A percentile compares a stretch with the other conserved stretches of the same genome.
phyloP scores from a whole-genome alignment of 2,888 invertebrate species.

The Amphipoea oculea region DNA sequence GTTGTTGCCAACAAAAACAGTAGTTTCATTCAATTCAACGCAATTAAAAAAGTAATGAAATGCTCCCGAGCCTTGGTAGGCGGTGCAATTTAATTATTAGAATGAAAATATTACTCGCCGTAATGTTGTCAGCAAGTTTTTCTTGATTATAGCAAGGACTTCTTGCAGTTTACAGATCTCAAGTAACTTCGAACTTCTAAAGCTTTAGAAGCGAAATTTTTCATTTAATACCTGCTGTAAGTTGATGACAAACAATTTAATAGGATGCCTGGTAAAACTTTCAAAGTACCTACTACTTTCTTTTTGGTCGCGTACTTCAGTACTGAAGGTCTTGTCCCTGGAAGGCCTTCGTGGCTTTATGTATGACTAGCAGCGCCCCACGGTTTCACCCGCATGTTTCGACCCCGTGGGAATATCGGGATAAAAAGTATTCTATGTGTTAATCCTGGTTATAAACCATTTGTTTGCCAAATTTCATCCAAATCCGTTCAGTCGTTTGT shows the following conservation, averaged over 20 bases:
- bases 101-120: slow-evolving; percentile 29
- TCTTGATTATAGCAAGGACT: not conserved
- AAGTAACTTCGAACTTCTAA: slow-evolving; percentile 1
- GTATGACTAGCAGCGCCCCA: not conserved
- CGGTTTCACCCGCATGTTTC: no score
- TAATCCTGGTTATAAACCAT: no score
- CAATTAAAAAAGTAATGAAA: slow-evolving; percentile 51
- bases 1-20: slow-evolving; percentile 41
- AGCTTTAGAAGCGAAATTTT: not conserved
- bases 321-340: not conserved
- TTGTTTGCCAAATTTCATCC: no score
- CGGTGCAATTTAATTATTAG: slow-evolving; percentile 29
- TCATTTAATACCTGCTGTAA: not conserved
- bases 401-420: no score
- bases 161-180: slow-evolving; percentile 1
- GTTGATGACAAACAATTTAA: not conserved
- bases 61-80: slow-evolving; percentile 6
- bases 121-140: not conserved
- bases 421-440: no score
- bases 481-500: no score
- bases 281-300: not conserved
- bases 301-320: not conserved
- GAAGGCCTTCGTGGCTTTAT: not conserved
- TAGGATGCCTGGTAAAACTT: not conserved
- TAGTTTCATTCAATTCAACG: slow-evolving; percentile 42